Evolutionary conservation across 2,888 invertebrate genomes (phyloP), one percentile per base, ranked within the genome.

Genomic region (Andrena bucephala): DNA sequence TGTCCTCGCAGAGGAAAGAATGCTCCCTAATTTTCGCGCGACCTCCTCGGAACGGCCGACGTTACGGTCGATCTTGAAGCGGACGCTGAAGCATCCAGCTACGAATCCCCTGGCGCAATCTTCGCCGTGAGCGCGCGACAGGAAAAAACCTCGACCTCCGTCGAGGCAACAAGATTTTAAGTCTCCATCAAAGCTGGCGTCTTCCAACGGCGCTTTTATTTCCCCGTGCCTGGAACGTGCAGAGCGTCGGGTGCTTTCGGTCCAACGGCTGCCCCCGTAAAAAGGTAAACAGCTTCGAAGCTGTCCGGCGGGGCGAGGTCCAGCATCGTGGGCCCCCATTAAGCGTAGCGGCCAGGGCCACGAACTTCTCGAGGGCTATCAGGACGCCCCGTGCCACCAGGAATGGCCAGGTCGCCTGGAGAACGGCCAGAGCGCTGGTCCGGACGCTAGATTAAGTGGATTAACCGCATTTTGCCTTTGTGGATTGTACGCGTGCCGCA

Each of bases 391-490:
- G 54, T 57, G 20, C 24, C 24, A 63, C 60, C 72, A 68, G 65
- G 70, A 68, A 27, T 52, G 68, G 29, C 48, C 29, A 2, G 62
- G 5, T 10, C 24, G 48, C 33, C 65, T 86, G 87, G 87, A 78
- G 31, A 4, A 36, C 27, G 6, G 86, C 85, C 86, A 86, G 76
- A 83, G 75, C 60, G 75, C 33, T 63, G 75, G 24, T 10, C 57
- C 42, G 33, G 77, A 74, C 74, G 86, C 77, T 78, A 85, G 77
- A 85, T 87, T 87, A 85, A 83, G 50, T 86, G 79, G 77, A 85
- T 85, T 85, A 85, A 82, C 80, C 81, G 72, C 78, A 69, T 71
- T 66, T 68, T 52, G 72, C 77, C 72, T 84, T 73, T 27, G 65
- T 65, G 78, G 80, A 70, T 60, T 75, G 78, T 77, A 63, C 78